phyloP scores from a whole-genome alignment of 2,797 vertebrate species.

The Microcaecilia unicolor region DNA sequence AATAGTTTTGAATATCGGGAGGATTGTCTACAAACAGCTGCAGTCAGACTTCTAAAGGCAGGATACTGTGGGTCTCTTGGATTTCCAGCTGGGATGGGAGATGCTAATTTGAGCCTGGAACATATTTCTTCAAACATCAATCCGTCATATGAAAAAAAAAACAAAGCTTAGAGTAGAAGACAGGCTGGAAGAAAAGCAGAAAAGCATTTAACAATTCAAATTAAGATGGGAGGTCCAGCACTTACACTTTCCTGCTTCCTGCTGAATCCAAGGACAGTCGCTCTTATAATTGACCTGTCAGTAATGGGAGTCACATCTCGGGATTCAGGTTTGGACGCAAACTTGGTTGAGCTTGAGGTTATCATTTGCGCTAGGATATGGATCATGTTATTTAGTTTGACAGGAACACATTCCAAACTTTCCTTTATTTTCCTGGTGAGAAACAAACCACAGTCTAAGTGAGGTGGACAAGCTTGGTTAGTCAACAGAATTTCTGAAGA shows the following conservation, averaged over 20 bases:
- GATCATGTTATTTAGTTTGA: conserved; percentile 76
- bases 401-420: conserved; percentile 70
- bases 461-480: too few relatives aligned
- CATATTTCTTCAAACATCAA: neutral
- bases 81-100: too few relatives aligned
- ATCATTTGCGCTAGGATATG: conserved; percentile 64
- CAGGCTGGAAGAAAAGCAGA: neutral
- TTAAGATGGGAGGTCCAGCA: neutral
- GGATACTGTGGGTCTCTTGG: too few relatives aligned
- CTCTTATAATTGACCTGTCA: conserved; percentile 16
- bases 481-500: too few relatives aligned
- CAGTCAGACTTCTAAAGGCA: too few relatives aligned
- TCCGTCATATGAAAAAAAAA: too few relatives aligned
- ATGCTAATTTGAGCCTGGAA: too few relatives aligned
- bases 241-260: conserved; percentile 1
- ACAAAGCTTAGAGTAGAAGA: too few relatives aligned
- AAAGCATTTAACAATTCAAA: too few relatives aligned
- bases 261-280: conserved; percentile 45
- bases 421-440: conserved; percentile 77
- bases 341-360: conserved; percentile 12
- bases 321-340: conserved; percentile 11
- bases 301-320: conserved; percentile 15
- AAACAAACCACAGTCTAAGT: too few relatives aligned
- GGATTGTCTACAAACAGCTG: too few relatives aligned
- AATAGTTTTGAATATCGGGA: too few relatives aligned